phyloP scores from a whole-genome alignment of 1,140 invertebrate species.

The Batillaria attramentaria region DNA sequence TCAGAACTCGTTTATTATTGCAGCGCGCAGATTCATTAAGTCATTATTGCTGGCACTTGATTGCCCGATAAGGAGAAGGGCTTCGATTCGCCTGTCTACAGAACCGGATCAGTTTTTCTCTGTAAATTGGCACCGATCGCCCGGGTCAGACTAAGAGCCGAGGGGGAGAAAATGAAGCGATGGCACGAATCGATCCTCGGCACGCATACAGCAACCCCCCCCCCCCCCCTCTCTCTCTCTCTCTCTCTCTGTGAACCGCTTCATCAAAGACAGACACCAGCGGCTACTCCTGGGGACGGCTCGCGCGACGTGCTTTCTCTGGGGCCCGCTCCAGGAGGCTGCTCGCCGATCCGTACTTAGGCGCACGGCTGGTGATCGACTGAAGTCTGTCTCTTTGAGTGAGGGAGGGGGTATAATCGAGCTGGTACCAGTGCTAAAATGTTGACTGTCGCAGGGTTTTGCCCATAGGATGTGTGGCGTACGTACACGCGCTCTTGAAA shows the following conservation, averaged over 20 bases:
- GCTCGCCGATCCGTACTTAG: too few species aligned
- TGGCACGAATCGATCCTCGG: neutral
- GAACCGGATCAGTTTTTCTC: conserved; percentile 32
- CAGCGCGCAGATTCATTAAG: conserved; percentile 39
- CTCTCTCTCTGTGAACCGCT: neutral
- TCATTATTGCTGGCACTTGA: conserved; percentile 38
- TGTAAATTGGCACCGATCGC: conserved; percentile 30
- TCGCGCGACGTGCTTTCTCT: too few species aligned
- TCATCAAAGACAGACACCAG: conserved; percentile 15
- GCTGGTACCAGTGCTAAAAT: too few species aligned
- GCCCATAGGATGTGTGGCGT: too few species aligned
- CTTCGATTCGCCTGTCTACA: conserved; percentile 36
- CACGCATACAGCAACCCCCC: neutral
- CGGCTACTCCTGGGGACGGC: neutral
- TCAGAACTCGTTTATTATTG: conserved; percentile 32
- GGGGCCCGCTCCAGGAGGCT: too few species aligned
- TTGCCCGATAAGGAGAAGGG: conserved; percentile 38
- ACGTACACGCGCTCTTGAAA: too few species aligned
- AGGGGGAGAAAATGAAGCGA: neutral
- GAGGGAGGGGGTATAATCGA: too few species aligned
- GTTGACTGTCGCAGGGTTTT: too few species aligned
- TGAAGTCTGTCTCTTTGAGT: too few species aligned
- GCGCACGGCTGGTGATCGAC: too few species aligned
- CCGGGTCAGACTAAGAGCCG: neutral
- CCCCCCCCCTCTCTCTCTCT: neutral